A percentile compares a stretch with the other conserved stretches of the same genome.
Evolutionary conservation across 1,140 invertebrate genomes (phyloP).

Genomic region (Cepaea nemoralis): DNA sequence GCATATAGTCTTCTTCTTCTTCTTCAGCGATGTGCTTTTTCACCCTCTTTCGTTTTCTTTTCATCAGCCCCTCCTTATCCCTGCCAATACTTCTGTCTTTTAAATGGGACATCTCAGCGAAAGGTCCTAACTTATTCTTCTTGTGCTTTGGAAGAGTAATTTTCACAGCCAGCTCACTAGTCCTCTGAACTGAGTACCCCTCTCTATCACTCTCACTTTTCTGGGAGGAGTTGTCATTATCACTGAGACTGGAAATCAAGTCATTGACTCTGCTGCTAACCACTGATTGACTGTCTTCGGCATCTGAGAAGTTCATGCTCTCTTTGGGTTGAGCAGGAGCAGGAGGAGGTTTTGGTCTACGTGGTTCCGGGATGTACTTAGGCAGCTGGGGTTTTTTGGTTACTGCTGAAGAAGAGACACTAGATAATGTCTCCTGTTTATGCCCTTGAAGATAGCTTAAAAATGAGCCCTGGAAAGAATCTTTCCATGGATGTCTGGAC

Average conservation of each 20-base stretch:
- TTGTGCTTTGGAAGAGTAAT: constrained; percentile 51
- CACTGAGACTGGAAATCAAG: constrained; percentile 51
- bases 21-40: constrained; percentile 24
- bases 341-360: constrained; percentile 45
- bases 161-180: constrained; percentile 56
- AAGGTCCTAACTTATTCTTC: constrained; percentile 31
- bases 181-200: constrained; percentile 48
- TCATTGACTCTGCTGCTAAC: constrained; percentile 52
- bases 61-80: not conserved
- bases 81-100: constrained; percentile 18
- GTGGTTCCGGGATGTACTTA: constrained; percentile 68
- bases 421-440: constrained; percentile 69
- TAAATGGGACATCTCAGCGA: constrained; percentile 17
- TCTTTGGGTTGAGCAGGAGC: constrained; percentile 18
- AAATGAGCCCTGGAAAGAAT: constrained; percentile 66
- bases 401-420: constrained; percentile 63
- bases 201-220: constrained; percentile 43
- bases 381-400: constrained; percentile 66
- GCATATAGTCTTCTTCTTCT: constrained; percentile 12
- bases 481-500: constrained; percentile 24
- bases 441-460: constrained; percentile 68
- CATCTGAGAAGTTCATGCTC: constrained; percentile 41
- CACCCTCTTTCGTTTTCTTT: constrained; percentile 18
- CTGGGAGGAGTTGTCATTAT: constrained; percentile 46
- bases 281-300: constrained; percentile 41